These are phyloP conservation scores for Oophaga pumilio DNA, from an alignment of 2,113 vertebrate genomes.

Conservation along the genomic window DNA sequence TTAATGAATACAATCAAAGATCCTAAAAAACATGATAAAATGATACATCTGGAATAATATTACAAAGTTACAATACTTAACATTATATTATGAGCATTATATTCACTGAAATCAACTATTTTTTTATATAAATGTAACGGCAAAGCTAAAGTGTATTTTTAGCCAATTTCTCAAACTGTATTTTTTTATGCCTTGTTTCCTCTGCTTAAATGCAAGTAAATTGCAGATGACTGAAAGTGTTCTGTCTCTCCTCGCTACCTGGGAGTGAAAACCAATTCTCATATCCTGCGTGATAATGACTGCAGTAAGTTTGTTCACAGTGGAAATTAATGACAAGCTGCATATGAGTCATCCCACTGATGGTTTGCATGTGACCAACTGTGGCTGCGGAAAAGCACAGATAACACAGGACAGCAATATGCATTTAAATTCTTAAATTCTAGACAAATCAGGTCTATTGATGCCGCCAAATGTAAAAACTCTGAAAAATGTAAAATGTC, in stretches of 20 bases:
- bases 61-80: too few relatives aligned
- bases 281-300: slow-evolving; percentile 29
- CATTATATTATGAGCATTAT: too few relatives aligned
- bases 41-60: too few relatives aligned
- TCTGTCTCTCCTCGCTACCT: slow-evolving; percentile 25
- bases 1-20: too few relatives aligned
- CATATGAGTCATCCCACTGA: slow-evolving; percentile 30
- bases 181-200: background rate
- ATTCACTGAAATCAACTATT: too few relatives aligned
- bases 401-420: background rate
- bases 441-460: slow-evolving; percentile 6
- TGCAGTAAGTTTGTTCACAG: slow-evolving; percentile 36
- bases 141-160: background rate
- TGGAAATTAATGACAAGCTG: slow-evolving; percentile 40
- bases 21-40: too few relatives aligned
- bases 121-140: too few relatives aligned
- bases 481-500: background rate
- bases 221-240: slow-evolving; percentile 4
- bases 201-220: slow-evolving; percentile 9
- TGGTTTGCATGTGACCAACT: slow-evolving; percentile 26
- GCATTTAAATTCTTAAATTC: background rate
- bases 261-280: slow-evolving; percentile 30
- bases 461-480: background rate
- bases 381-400: slow-evolving; percentile 24
- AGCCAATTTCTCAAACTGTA: background rate